phyloP scores from a whole-genome alignment of 2,113 vertebrate genomes.

The Propithecus coquereli region DNA sequence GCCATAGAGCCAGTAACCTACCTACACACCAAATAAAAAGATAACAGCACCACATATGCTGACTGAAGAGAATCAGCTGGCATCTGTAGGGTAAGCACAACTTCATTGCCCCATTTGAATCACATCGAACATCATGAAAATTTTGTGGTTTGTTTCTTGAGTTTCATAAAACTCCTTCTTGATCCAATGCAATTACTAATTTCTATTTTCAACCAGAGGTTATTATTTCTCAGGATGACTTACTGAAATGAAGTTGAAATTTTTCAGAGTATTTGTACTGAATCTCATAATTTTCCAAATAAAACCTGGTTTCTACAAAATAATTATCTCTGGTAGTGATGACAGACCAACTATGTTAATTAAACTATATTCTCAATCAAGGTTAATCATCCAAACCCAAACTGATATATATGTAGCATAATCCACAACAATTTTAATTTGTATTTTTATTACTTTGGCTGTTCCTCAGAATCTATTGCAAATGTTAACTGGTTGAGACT shows the following conservation, averaged over 20 bases:
- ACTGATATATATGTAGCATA: slow-evolving; percentile 29
- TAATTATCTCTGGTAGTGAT: not conserved
- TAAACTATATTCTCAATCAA: slow-evolving; percentile 32
- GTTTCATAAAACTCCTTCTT: not conserved
- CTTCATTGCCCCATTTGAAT: not conserved
- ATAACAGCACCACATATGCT: not conserved
- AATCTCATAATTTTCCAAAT: not conserved
- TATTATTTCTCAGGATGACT: not conserved
- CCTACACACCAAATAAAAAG: not conserved
- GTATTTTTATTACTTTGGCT: slow-evolving; percentile 33
- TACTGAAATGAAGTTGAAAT: not conserved
- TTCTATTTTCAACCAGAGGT: not conserved
- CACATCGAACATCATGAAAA: not conserved
- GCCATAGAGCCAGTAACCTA: not conserved
- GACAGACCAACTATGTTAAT: not conserved
- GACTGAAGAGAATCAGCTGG: not conserved
- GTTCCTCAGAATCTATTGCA: slow-evolving; percentile 23
- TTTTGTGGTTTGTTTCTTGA: not conserved
- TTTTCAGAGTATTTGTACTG: not conserved
- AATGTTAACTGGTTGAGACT: slow-evolving; percentile 44
- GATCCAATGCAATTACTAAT: not conserved
- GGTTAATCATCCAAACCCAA: not conserved
- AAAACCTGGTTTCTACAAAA: not conserved
- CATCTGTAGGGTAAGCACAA: not conserved
- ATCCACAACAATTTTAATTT: slow-evolving; percentile 48